A percentile compares a stretch with the other conserved stretches of the same genome.
phyloP scores from a whole-genome alignment of 2,888 invertebrate species.

The Arrhopalites spinosus region DNA sequence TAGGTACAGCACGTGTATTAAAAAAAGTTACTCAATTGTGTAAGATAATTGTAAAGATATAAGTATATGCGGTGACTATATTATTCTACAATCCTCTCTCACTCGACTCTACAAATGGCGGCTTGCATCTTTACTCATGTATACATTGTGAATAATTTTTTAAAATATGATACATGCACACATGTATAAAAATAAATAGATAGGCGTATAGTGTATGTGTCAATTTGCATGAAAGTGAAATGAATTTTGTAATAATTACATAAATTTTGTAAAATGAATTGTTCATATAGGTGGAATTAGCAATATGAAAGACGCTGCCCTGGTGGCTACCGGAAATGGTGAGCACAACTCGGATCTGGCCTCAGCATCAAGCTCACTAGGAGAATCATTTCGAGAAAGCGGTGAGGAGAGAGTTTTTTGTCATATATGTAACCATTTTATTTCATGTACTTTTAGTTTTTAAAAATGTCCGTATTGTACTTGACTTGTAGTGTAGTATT shows the following conservation, averaged over 20 bases:
- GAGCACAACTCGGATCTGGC: conserved; percentile 45
- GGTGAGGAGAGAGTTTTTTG: conserved; percentile 46
- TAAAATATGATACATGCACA: no score
- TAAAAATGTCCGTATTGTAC: not conserved
- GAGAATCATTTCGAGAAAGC: conserved; percentile 54
- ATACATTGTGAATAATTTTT: no score
- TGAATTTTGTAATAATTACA: conserved; percentile 4
- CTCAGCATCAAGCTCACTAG: conserved; percentile 53
- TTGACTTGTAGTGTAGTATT: no score
- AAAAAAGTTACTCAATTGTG: no score
- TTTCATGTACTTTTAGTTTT: not conserved
- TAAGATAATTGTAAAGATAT: no score
- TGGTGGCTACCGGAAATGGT: conserved; percentile 32
- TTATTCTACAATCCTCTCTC: no score
- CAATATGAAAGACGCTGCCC: conserved; percentile 42
- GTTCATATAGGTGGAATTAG: conserved; percentile 25
- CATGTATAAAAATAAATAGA: no score
- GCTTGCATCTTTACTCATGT: no score
- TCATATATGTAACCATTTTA: not conserved
- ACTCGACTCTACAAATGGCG: no score
- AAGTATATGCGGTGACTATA: no score
- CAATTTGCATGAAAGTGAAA: conserved; percentile 5
- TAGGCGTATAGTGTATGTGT: no score
- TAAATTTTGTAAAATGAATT: conserved; percentile 7
- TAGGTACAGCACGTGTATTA: no score